A percentile compares a stretch with the other conserved stretches of the same genome.
Conservation (phyloP, 2,113 vertebrate genomes). For the Helogale parvula region DNA sequence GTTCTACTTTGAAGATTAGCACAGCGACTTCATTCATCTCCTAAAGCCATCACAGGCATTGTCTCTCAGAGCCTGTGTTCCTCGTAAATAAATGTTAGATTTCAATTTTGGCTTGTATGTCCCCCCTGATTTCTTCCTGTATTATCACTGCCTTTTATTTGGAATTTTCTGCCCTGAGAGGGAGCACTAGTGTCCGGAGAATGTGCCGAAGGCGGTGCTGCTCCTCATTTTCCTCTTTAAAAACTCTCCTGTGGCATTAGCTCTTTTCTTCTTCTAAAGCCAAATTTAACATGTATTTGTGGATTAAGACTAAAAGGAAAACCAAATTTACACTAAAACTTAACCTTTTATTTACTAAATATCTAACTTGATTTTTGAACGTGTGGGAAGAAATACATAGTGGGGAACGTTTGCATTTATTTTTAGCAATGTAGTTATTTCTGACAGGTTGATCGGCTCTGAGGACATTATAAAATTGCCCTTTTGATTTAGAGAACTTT, state of each 20-base stretch:
- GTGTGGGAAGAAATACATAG: neutral
- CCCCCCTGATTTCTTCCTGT: neutral
- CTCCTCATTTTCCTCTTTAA: neutral
- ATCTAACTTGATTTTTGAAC: neutral
- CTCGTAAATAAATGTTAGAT: neutral
- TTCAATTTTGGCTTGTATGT: neutral
- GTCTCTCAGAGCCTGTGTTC: neutral
- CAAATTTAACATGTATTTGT: neutral
- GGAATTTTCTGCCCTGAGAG: neutral
- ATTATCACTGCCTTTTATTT: neutral
- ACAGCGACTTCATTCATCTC: neutral
- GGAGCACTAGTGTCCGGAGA: neutral
- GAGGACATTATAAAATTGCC: neutral
- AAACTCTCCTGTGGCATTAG: neutral
- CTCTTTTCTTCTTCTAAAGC: neutral
- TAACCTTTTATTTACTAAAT: neutral
- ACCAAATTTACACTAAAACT: constrained; percentile 8
- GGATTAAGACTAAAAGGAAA: constrained; percentile 13
- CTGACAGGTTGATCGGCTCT: neutral
- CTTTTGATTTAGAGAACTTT: neutral
- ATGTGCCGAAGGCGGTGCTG: neutral
- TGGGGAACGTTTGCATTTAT: constrained; percentile 13
- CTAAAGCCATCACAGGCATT: neutral
- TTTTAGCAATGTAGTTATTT: constrained; percentile 10
- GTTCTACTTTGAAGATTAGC: neutral